These are phyloP conservation scores for Coendou prehensilis DNA, from an alignment of 2,797 vertebrate species.

Conservation along the genomic window DNA sequence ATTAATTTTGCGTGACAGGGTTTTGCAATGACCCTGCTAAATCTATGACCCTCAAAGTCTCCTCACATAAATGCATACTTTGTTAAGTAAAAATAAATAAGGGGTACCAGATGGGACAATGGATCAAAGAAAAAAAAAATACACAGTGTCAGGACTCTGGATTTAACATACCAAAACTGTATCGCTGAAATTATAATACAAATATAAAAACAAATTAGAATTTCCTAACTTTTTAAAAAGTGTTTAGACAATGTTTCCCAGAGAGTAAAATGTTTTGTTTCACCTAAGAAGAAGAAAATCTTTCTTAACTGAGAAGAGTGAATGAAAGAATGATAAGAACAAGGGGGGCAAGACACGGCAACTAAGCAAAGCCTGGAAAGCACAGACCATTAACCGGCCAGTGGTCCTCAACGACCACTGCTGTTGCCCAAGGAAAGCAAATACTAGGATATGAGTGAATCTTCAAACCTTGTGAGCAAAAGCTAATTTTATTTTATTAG, in stretches of 20 bases:
- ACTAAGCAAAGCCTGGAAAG: constrained; percentile 9
- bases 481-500: constrained; percentile 19
- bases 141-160: not conserved
- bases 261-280: constrained; percentile 52
- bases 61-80: constrained; percentile 36
- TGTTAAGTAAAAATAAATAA: constrained; percentile 54
- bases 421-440: constrained; percentile 8
- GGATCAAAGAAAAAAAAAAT: not conserved
- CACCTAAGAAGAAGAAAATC: not conserved
- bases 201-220: constrained; percentile 51
- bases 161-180: constrained; percentile 52
- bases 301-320: not conserved
- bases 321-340: constrained; percentile 36
- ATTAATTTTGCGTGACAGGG: not conserved
- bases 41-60: not conserved
- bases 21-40: constrained; percentile 3
- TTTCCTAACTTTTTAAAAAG: constrained; percentile 32
- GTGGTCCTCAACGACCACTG: not conserved
- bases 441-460: not conserved
- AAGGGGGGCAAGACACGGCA: not conserved
- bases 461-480: constrained; percentile 37
- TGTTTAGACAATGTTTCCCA: constrained; percentile 42
- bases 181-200: constrained; percentile 60
- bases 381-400: not conserved
- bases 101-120: not conserved